Base-by-base conservation (phyloP, 35 echinoderm and acorn worm genomes). In the Amphiura filiformis region DNA sequence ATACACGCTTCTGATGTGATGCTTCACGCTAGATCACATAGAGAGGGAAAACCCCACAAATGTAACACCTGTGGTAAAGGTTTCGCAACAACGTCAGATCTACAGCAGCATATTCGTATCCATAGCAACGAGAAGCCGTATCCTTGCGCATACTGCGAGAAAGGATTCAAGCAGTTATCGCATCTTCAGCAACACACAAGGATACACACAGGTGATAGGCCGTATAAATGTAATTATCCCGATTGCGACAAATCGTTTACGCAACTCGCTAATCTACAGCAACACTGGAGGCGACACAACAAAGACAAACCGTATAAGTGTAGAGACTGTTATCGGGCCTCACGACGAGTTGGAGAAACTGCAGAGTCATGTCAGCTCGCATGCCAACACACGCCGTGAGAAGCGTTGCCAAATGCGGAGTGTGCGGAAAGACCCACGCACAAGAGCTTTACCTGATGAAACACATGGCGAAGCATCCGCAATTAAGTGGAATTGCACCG, bases 301-400 rank as follows among this genome's bases (percentile, higher is more conserved):
- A 98, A 98, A 82, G 96, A 98, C 87, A 98, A 98, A 81, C 96
- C 96, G 4, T 98, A 92, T 82, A 98, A 98, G 65, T 98, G 96
- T 52, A 86, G 89, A 1, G 92, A 98, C 76, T 98, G 96, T 76
- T 98, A 98, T 79, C 84, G 96, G 33, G 96, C 92, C n/a, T 12
- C 94, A 88, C 35, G 96, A 94, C 39, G 96, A 94, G n/a, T 78
- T 92, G 0, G 93, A 94, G n/a, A 89, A 89, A 39, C 93, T 98
- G 80, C 96, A 98, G 57, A 90, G 89, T 76, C 96, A 98, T 61
- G 81, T 89, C 28, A 87, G 81, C 34, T 98, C 93, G 14, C 96
- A 98, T 44, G 96, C 88, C 37, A 94, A 98, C 80, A 98, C 93
- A 7, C 82, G 96, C 13, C 89, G 92, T 0, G 96, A 98, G 38